Base-by-base conservation (phyloP, 2,113 vertebrate genomes). In the Mirza zaza region DNA sequence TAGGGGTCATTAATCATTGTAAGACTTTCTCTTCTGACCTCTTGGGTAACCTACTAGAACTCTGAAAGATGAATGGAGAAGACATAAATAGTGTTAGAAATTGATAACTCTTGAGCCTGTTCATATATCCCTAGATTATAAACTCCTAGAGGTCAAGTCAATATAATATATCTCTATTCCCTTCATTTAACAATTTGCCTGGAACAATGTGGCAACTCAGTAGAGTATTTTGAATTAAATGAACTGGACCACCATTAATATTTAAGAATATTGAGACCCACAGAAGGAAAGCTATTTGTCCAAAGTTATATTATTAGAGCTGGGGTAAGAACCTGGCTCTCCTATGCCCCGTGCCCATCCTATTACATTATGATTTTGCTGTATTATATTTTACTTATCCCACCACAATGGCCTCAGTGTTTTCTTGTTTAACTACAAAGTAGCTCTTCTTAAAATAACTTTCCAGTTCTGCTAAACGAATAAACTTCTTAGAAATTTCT, bases 381-480 rank as follows among this genome's bases (percentile, higher is more conserved):
- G 0, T 15, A 8, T 42, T 90, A 3, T 68, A 68, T 88, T 85
- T 91, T 65, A 68, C 48, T 57, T 84, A 91, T 55, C 14, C 75
- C 18, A 88, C 42, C 10, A 67, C 36, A 59, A 29, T 23, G n/a
- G 25, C n/a, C 61, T 75, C 70, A 9, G 27, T 59, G 18, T 59
- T 94, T 81, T 63, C 12, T 32, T 79, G 6, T 82, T 86, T 87
- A 70, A 65, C 10, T 8, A 90, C 36, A 55, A 91, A 67, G 17
- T 36, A 82, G 29, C 8, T 92, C 83, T 95, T 84, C 63, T 84
- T 85, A 84, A 97, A 71, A 86, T 89, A 11, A 87, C 63, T 77
- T 92, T 32, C 20, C 4, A 48, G 1, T 70, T 91, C 36, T 91
- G 18, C 67, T 91, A 91, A 82, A 88, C 23, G 81, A 88, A 68